Evolutionary conservation across 2,113 vertebrate species (phyloP).

Genomic region (Callipepla californica): DNA sequence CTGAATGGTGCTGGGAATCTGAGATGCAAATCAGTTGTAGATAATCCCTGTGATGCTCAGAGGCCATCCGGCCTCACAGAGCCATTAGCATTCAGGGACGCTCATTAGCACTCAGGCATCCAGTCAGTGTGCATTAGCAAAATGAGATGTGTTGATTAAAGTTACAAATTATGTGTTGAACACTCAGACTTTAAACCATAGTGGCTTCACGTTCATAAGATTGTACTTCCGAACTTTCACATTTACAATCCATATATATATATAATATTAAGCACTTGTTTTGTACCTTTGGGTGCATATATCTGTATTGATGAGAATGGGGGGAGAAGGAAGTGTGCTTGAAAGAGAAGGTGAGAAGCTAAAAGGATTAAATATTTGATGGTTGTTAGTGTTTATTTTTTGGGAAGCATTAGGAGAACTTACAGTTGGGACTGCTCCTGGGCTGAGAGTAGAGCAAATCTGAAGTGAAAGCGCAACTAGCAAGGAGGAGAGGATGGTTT

Average conservation of each 20-base stretch:
- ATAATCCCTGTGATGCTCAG: slow-evolving; percentile 63
- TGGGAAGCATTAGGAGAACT: not conserved
- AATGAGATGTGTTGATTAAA: slow-evolving; percentile 80
- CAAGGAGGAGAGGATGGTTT: not conserved
- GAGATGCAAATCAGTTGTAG: slow-evolving; percentile 67
- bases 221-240: not conserved
- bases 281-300: not conserved
- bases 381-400: not conserved
- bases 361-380: not conserved
- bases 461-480: not conserved
- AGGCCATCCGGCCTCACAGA: slow-evolving; percentile 44
- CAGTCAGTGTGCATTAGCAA: slow-evolving; percentile 72
- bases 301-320: not conserved
- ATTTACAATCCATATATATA: not conserved
- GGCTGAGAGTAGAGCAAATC: not conserved
- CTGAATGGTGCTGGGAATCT: slow-evolving; percentile 56
- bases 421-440: not conserved
- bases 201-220: slow-evolving; percentile 38
- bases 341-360: slow-evolving; percentile 9
- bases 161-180: slow-evolving; percentile 71
- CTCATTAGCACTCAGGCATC: slow-evolving; percentile 69
- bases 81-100: slow-evolving; percentile 70
- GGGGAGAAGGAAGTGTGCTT: not conserved
- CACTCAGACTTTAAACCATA: slow-evolving; percentile 64
- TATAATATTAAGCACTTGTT: not conserved